These are phyloP conservation scores for Brachystomella parvula DNA, from an alignment of 1,140 invertebrate species.

Conservation along the genomic window DNA sequence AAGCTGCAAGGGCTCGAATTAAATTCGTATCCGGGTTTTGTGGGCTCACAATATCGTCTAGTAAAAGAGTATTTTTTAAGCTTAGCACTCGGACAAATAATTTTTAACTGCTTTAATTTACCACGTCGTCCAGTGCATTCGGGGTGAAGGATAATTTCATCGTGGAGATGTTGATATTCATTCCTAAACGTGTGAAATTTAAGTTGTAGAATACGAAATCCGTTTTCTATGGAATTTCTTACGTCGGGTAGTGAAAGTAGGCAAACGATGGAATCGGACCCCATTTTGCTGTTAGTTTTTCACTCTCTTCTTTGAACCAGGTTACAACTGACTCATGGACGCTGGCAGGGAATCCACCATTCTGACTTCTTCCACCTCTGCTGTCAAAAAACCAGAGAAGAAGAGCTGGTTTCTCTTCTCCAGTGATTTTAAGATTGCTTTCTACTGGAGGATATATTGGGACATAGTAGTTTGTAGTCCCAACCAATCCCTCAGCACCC, in stretches of 20 bases:
- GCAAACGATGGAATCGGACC: conserved; percentile 19
- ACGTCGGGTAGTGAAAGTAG: conserved; percentile 27
- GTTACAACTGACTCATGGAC: conserved; percentile 16
- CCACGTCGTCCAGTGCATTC: conserved; percentile 21
- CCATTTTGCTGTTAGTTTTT: conserved; percentile 11
- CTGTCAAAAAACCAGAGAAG: conserved; percentile 26
- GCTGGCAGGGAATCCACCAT: conserved; percentile 16
- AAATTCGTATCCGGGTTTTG: conserved; percentile 22
- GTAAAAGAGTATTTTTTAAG: not conserved
- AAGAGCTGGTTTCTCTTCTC: conserved; percentile 2
- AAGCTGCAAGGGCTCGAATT: conserved; percentile 12
- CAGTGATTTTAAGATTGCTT: not conserved
- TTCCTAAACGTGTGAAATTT: conserved; percentile 5
- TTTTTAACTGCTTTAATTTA: not conserved
- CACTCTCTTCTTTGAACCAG: conserved; percentile 13
- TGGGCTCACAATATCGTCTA: conserved; percentile 24
- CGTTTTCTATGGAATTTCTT: not conserved
- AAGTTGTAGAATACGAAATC: not conserved
- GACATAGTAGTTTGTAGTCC: conserved; percentile 25
- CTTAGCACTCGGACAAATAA: not conserved
- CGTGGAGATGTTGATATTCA: conserved; percentile 20
- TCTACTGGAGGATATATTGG: conserved; percentile 14
- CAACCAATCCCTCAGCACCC: conserved; percentile 13
- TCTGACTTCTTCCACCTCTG: conserved; percentile 13
- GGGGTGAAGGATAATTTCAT: conserved; percentile 4